These are phyloP conservation scores for Piprites chloris DNA, from an alignment of 2,113 vertebrate species.

Conservation along the genomic window DNA sequence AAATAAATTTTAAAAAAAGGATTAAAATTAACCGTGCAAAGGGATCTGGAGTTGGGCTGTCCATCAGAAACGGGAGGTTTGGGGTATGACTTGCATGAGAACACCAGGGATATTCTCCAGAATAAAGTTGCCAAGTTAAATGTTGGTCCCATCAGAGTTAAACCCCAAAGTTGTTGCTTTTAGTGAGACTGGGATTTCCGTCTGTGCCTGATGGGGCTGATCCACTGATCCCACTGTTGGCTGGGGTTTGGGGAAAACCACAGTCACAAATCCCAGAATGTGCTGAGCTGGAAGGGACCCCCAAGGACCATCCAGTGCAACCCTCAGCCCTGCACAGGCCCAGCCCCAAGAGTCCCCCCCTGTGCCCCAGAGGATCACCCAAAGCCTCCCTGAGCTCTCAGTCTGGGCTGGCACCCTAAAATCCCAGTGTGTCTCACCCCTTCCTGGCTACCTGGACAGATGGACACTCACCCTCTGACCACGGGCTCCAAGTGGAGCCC, in stretches of 20 bases:
- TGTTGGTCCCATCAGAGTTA: background rate
- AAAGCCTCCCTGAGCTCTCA: fast-evolving
- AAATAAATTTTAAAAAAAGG: conserved; percentile 15
- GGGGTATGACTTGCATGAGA: background rate
- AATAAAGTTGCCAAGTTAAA: background rate
- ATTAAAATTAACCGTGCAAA: conserved; percentile 13
- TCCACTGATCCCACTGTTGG: background rate
- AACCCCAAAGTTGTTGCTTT: background rate
- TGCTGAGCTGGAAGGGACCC: background rate
- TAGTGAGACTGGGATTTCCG: background rate
- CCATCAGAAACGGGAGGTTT: background rate
- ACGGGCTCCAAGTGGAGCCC: background rate
- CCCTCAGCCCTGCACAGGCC: background rate
- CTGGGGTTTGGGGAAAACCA: background rate
- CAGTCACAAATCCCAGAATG: background rate
- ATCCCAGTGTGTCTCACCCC: background rate
- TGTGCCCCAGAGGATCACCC: background rate
- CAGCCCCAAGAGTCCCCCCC: background rate
- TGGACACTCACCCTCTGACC: background rate
- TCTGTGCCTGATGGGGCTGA: background rate
- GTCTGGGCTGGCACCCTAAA: background rate
- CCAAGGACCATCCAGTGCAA: background rate
- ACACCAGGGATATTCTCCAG: background rate
- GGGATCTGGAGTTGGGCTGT: background rate
- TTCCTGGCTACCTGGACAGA: background rate